Evolutionary conservation across 2,113 vertebrate species (phyloP).

Genomic region (Plectropomus leopardus): DNA sequence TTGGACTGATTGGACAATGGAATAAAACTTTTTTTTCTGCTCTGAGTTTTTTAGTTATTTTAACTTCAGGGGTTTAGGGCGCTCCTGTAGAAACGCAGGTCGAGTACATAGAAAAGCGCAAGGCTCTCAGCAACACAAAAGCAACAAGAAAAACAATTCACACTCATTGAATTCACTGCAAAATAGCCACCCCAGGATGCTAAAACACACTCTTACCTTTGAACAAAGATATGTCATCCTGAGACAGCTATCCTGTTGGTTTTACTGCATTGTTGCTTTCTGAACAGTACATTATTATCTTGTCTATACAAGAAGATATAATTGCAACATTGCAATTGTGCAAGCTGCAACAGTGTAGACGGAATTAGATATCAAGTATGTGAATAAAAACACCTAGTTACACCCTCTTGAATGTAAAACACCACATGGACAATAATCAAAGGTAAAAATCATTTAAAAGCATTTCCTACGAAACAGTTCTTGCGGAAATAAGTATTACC

Average conservation of each 20-base stretch:
- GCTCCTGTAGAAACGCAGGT: too few species aligned
- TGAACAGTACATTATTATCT: background rate
- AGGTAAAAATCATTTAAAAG: background rate
- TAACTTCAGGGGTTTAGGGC: too few species aligned
- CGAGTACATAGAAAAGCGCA: too few species aligned
- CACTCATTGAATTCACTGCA: too few species aligned
- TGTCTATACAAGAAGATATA: background rate
- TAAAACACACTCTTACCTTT: background rate
- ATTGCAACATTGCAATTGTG: background rate
- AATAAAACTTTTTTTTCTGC: too few species aligned
- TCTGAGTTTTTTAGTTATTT: too few species aligned
- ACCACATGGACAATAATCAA: background rate
- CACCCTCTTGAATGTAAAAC: conserved; percentile 4
- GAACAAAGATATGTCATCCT: background rate
- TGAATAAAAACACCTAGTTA: conserved; percentile 1
- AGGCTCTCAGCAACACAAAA: too few species aligned
- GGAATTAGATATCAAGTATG: background rate
- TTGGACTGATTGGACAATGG: too few species aligned
- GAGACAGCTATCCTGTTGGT: background rate
- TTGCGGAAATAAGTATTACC: background rate
- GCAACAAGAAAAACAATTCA: too few species aligned
- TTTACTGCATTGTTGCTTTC: background rate
- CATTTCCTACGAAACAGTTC: background rate
- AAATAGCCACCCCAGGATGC: too few species aligned
- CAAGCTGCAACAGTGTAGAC: background rate